phyloP scores from a whole-genome alignment of 2,113 vertebrate species.

The Cyanoliseus patagonus region DNA sequence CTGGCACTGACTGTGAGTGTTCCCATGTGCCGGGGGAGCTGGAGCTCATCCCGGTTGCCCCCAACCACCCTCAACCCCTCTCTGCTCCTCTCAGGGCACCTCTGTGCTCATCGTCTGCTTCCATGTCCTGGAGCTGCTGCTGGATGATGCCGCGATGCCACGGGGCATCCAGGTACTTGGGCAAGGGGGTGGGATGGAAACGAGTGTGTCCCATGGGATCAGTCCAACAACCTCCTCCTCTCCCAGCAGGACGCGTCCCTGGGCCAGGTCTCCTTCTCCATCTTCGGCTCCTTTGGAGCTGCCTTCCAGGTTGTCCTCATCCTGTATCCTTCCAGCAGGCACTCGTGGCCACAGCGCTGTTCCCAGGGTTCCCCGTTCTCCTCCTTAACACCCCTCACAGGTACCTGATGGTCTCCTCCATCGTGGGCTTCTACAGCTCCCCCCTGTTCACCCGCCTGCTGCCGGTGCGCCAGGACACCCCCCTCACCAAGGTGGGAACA shows the following conservation, averaged over 20 bases:
- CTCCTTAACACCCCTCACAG: conserved; percentile 69
- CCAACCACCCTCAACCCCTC: not conserved
- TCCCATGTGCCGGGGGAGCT: too few relatives aligned
- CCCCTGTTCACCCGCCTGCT: conserved; percentile 87
- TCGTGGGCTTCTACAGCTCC: conserved; percentile 95
- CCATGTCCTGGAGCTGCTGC: conserved; percentile 91
- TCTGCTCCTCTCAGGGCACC: conserved; percentile 81
- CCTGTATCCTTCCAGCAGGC: conserved; percentile 87
- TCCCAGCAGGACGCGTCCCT: conserved; percentile 82
- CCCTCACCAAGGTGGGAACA: conserved; percentile 88
- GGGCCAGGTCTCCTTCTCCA: conserved; percentile 93
- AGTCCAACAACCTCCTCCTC: not conserved
- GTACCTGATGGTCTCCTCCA: conserved; percentile 93
- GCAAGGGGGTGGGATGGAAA: accelerated
- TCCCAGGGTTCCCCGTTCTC: not conserved
- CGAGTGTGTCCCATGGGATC: accelerated
- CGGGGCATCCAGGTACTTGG: conserved; percentile 86
- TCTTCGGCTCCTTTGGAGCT: conserved; percentile 93
- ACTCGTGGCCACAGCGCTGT: not conserved
- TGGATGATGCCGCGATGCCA: conserved; percentile 93
- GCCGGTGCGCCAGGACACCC: conserved; percentile 86
- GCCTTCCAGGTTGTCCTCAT: conserved; percentile 93
- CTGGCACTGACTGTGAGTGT: conserved; percentile 86
- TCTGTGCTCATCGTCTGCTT: conserved; percentile 93
- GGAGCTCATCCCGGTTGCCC: accelerated